Evolutionary conservation across 2,888 invertebrate genomes (phyloP), one percentile per base, ranked within the genome.

Genomic region (Cheiracanthium punctorium): DNA sequence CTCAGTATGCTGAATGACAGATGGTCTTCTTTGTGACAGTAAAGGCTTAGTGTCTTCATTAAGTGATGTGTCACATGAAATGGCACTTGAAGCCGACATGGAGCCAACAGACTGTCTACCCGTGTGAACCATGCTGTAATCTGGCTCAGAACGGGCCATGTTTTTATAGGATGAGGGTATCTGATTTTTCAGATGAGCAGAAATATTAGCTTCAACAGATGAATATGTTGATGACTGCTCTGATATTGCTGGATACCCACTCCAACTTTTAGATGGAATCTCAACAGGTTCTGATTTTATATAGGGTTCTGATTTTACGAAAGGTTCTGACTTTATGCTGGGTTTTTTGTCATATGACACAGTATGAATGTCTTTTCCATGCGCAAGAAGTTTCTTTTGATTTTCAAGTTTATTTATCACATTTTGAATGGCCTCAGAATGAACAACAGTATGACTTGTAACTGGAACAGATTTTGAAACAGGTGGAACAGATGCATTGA

Each of bases 1-100:
- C 30, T 88, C 88, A n/a, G 88, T 88, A 58, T 88, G 88, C 28
- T 86, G 86, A 20, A 88, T 88, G 69, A 88, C 88, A 64, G 88
- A 88, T 24, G 88, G 86, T 65, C 88, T 77, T 32, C 87, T 76
- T 28, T 87, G 87, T 14, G 87, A 75, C 28, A 72, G 32, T 8
- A 70, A 37, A 73, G 80, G 72, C 33, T 87, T 87, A 2, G 52
- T 70, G 7, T 87, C 87, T 20, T 48, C 52, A 52, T 72, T 65
- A 7, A 67, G 17, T 24, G 76, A 71, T 28, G 75, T 64, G 17
- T 80, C 80, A 10, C 41, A 48, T 29, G 80, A 80, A 30, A 80
- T 65, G 7, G 70, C 79, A 73, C 80, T 85, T 32, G 77, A 84
- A 7, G 67, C 79, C 41, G 84, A 85, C 43, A 79, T 37, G 1